Conservation (phyloP, 1,140 invertebrate species). For the Neodiprion fabricii region DNA sequence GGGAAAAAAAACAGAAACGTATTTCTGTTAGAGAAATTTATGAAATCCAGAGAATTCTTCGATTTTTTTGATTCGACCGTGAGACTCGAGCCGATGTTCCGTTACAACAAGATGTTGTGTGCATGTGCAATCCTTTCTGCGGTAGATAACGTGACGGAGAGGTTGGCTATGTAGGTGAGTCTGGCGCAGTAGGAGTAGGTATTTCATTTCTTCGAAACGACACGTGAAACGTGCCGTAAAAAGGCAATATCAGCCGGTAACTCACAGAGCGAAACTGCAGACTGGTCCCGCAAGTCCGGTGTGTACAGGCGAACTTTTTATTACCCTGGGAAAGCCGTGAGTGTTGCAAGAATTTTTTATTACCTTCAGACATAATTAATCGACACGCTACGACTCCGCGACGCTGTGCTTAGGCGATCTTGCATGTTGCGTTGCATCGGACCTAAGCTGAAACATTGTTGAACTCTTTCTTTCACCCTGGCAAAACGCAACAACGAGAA, state of each 20-base stretch:
- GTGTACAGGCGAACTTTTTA: not conserved
- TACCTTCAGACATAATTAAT: not conserved
- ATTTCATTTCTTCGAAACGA: conserved; percentile 1
- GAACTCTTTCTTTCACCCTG: too few species aligned
- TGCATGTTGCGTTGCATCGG: too few species aligned
- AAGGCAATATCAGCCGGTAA: not conserved
- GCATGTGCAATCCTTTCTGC: not conserved
- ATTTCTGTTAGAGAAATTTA: too few species aligned
- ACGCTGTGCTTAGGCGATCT: too few species aligned
- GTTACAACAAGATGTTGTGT: too few species aligned
- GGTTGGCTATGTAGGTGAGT: not conserved
- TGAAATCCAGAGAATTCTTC: not conserved
- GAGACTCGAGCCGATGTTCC: not conserved
- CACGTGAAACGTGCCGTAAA: not conserved
- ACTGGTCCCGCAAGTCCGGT: too few species aligned
- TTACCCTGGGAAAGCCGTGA: not conserved
- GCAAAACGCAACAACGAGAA: too few species aligned
- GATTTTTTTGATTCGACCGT: conserved; percentile 14
- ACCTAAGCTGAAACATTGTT: too few species aligned
- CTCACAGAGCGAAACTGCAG: not conserved
- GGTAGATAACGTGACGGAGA: not conserved
- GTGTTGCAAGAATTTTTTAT: not conserved
- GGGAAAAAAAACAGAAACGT: not conserved
- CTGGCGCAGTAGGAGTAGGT: not conserved
- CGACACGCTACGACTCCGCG: not conserved